Percentiles rank a stretch among this genome's conserved stretches.
phyloP scores from a whole-genome alignment of 2,888 invertebrate species.

The Pimpla rufipes region DNA sequence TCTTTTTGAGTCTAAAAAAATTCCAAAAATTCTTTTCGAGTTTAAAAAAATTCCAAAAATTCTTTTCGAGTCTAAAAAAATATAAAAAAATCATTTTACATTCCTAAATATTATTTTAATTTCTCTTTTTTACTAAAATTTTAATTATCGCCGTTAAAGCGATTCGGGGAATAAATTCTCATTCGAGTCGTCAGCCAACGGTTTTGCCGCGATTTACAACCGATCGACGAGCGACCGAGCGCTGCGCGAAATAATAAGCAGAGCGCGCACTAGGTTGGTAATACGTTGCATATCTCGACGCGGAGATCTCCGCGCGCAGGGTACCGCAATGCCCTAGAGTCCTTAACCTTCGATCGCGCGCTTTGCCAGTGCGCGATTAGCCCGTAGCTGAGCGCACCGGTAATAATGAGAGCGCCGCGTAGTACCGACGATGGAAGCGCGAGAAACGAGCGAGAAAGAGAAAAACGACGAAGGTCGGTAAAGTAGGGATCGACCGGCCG shows the following conservation, averaged over 20 bases:
- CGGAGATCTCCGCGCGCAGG: conserved; percentile 46
- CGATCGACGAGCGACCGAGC: conserved; percentile 9
- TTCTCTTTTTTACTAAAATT: no score
- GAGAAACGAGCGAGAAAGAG: conserved; percentile 1
- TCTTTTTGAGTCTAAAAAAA: no score
- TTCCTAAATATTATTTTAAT: no score
- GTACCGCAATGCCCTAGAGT: conserved; percentile 73
- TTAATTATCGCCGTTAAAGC: no score
- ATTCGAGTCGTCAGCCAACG: no score
- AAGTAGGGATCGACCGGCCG: conserved; percentile 49
- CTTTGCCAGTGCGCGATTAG: conserved; percentile 44
- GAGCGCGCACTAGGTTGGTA: conserved; percentile 24
- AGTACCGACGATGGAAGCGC: conserved; percentile 30
- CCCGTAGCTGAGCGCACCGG: conserved; percentile 30
- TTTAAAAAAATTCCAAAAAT: no score
- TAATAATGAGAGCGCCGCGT: conserved; percentile 74
- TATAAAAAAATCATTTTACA: no score
- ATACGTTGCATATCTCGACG: conserved; percentile 47
- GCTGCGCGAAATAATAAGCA: conserved; percentile 39
- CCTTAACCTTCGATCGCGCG: conserved; percentile 72
- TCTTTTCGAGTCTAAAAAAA: no score
- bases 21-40: no score
- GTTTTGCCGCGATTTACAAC: conserved; percentile 8
- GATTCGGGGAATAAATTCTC: no score
- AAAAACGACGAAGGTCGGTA: conserved; percentile 44